Evolutionary conservation across 2,888 invertebrate species (phyloP).

Genomic region (Choreutis nemorana): DNA sequence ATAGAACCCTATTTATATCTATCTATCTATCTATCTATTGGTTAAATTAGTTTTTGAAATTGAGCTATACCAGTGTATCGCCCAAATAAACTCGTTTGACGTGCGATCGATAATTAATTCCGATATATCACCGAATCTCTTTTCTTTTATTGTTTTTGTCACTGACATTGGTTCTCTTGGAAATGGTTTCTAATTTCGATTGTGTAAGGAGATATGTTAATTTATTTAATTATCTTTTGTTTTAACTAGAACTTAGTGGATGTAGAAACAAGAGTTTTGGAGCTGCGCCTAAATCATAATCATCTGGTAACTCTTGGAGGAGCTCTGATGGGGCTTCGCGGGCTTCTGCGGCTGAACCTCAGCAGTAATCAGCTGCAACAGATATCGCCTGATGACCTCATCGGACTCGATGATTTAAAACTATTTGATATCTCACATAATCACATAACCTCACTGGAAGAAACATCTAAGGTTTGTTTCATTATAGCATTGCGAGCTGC

Average conservation of each 20-base stretch:
- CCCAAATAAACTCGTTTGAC: no score
- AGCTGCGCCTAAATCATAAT: conserved; percentile 79
- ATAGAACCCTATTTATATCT: no score
- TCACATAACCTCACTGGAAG: conserved; percentile 77
- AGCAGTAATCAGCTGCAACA: conserved; percentile 78
- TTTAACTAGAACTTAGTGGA: conserved; percentile 78
- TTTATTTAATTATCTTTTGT: conserved; percentile 1
- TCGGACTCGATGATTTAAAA: conserved; percentile 77
- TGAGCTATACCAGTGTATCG: no score
- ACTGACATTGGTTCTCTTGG: no score
- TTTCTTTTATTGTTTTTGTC: no score
- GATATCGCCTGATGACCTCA: conserved; percentile 79
- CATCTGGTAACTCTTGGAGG: conserved; percentile 75
- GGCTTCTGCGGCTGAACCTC: conserved; percentile 75
- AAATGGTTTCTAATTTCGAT: no score
- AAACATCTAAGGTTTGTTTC: conserved; percentile 77
- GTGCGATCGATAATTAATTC: no score
- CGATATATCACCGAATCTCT: no score
- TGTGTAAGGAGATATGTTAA: no score
- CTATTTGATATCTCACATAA: conserved; percentile 82
- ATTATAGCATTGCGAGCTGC: no score
- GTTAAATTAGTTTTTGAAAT: no score
- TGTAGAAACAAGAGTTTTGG: conserved; percentile 75
- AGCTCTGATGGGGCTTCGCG: conserved; percentile 77
- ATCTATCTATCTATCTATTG: no score